These are phyloP conservation scores for Zapus hudsonius DNA, from an alignment of 2,113 vertebrate species.

Conservation along the genomic window DNA sequence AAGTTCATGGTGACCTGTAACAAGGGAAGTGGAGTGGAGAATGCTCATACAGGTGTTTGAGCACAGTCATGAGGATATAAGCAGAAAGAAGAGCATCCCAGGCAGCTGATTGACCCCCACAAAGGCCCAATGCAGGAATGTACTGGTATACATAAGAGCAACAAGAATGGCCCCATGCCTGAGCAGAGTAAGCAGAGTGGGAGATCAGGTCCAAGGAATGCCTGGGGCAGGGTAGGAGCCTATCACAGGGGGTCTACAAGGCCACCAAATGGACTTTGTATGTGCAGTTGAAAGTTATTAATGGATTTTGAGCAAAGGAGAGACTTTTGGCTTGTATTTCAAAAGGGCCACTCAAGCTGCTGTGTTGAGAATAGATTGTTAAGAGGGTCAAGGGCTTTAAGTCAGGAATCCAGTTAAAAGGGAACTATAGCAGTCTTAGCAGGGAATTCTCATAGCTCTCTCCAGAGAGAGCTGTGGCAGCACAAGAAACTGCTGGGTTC, in stretches of 20 bases:
- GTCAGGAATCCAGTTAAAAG: background rate
- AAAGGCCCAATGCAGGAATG: fast-evolving
- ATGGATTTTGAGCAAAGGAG: background rate
- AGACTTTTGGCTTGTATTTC: background rate
- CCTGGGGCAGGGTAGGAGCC: background rate
- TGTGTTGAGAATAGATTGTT: background rate
- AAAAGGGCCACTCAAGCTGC: background rate
- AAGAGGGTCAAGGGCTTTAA: background rate
- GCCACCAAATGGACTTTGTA: background rate
- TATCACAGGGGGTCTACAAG: background rate
- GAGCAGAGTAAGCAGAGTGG: background rate
- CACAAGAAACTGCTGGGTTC: background rate
- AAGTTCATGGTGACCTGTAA: background rate
- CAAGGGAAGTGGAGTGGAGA: background rate
- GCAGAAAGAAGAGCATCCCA: background rate
- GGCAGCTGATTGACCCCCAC: background rate
- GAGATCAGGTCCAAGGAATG: background rate
- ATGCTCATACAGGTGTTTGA: background rate
- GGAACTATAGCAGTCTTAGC: background rate
- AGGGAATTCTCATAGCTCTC: background rate
- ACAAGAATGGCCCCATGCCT: fast-evolving
- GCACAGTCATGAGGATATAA: background rate
- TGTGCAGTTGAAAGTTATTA: background rate
- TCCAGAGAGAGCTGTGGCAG: background rate
- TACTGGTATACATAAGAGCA: background rate